Conservation (phyloP, 2,797 vertebrate species). For the Myripristis jacobus region DNA sequence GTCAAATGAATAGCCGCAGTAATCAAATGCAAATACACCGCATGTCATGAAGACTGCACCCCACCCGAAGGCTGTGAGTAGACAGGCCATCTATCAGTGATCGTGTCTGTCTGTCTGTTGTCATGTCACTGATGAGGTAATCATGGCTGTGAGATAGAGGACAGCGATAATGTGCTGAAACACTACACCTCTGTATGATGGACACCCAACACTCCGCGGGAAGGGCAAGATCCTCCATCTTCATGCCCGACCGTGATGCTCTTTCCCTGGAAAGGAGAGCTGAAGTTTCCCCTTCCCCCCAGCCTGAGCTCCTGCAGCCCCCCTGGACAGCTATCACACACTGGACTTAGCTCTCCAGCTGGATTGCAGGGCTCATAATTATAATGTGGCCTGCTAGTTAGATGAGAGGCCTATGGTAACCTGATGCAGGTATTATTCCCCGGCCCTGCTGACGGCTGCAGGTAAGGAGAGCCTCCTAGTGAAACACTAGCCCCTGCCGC, state of each 20-base stretch:
- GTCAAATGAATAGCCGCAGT: slow-evolving; percentile 38
- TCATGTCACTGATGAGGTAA: slow-evolving; percentile 55
- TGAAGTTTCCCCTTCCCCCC: slow-evolving; percentile 29
- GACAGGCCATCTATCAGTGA: slow-evolving; percentile 32
- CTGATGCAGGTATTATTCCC: slow-evolving; percentile 79
- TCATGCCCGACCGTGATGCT: background rate
- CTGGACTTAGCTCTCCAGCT: slow-evolving; percentile 64
- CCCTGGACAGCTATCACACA: slow-evolving; percentile 56
- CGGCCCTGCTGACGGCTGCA: slow-evolving; percentile 73
- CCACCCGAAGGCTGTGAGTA: slow-evolving; percentile 23
- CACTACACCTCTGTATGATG: slow-evolving; percentile 57
- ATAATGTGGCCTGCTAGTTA: slow-evolving; percentile 74
- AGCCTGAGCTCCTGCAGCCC: slow-evolving; percentile 15
- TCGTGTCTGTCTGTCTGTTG: slow-evolving; percentile 37
- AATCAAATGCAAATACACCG: slow-evolving; percentile 68
- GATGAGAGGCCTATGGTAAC: slow-evolving; percentile 80
- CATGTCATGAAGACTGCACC: slow-evolving; percentile 50
- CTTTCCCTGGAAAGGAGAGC: slow-evolving; percentile 62
- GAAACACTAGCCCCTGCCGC: slow-evolving; percentile 73
- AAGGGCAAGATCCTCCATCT: slow-evolving; percentile 44
- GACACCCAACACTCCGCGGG: slow-evolving; percentile 69
- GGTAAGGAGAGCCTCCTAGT: slow-evolving; percentile 80
- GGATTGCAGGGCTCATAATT: slow-evolving; percentile 68
- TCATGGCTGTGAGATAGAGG: slow-evolving; percentile 50
- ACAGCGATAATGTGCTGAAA: slow-evolving; percentile 60